phyloP scores from a whole-genome alignment of 2,113 vertebrate genomes.

The Psittacara wagleri region DNA sequence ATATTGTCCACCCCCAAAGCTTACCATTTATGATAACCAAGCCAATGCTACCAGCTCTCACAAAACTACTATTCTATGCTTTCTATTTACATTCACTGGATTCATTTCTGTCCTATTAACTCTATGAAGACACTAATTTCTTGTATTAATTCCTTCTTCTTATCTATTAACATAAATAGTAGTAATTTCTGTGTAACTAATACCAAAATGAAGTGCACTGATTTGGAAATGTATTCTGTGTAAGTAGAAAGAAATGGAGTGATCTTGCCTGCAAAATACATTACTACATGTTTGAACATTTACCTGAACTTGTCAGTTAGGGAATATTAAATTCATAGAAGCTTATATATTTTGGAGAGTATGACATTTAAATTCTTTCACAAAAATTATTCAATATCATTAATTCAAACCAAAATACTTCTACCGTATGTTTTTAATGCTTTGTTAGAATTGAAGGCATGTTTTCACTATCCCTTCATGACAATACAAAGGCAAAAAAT shows the following conservation, averaged over 20 bases:
- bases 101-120: background rate
- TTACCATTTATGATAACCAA: background rate
- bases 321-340: background rate
- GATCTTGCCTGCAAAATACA: background rate
- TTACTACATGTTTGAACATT: background rate
- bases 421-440: slow-evolving; percentile 29
- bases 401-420: background rate
- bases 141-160: background rate
- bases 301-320: background rate
- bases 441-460: slow-evolving; percentile 26
- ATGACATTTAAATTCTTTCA: background rate
- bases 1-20: no score
- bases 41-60: background rate
- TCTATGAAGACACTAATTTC: background rate
- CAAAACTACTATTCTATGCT: background rate
- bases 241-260: background rate
- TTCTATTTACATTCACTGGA: background rate
- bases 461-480: slow-evolving; percentile 27
- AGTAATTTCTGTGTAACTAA: background rate
- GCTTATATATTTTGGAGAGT: background rate
- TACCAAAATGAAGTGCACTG: background rate
- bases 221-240: background rate
- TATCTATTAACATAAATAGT: background rate
- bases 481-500: background rate
- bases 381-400: background rate